Conservation (phyloP, 2,797 vertebrate genomes). For the Takifugu ocellatus region DNA sequence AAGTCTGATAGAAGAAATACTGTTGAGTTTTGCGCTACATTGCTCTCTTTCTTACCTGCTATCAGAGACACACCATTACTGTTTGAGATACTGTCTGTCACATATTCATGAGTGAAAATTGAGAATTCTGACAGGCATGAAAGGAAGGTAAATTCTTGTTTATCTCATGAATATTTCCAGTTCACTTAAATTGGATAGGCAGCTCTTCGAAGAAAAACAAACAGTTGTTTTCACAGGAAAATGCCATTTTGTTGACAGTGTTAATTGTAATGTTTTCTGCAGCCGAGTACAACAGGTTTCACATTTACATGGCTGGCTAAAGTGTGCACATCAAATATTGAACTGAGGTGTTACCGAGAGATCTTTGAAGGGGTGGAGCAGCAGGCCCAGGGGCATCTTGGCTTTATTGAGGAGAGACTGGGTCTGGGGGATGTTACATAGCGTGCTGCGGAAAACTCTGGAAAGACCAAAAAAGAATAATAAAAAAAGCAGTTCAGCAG, state of each 20-base stretch:
- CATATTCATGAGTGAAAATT: too few species aligned
- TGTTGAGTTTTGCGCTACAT: neutral
- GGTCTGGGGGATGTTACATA: constrained; percentile 95
- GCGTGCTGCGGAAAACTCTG: constrained; percentile 91
- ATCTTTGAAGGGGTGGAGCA: constrained; percentile 98
- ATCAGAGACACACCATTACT: too few species aligned
- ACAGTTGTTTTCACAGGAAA: neutral
- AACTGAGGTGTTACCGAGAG: constrained; percentile 82
- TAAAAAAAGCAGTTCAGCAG: neutral
- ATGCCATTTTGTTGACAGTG: neutral
- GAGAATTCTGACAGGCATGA: too few species aligned
- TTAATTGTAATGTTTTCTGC: neutral
- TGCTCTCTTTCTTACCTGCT: too few species aligned
- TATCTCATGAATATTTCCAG: too few species aligned
- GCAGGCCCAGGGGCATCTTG: constrained; percentile 93
- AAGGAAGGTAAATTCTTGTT: too few species aligned
- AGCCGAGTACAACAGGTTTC: neutral
- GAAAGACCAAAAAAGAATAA: constrained; percentile 4
- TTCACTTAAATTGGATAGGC: too few species aligned
- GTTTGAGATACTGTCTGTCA: too few species aligned
- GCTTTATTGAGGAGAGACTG: constrained; percentile 96
- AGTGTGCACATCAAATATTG: constrained; percentile 1
- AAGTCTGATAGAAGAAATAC: neutral
- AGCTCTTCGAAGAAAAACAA: neutral
- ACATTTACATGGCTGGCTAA: neutral